Conservation (phyloP, 2,888 invertebrate species). For the Hirtodrosophila trivittata region DNA sequence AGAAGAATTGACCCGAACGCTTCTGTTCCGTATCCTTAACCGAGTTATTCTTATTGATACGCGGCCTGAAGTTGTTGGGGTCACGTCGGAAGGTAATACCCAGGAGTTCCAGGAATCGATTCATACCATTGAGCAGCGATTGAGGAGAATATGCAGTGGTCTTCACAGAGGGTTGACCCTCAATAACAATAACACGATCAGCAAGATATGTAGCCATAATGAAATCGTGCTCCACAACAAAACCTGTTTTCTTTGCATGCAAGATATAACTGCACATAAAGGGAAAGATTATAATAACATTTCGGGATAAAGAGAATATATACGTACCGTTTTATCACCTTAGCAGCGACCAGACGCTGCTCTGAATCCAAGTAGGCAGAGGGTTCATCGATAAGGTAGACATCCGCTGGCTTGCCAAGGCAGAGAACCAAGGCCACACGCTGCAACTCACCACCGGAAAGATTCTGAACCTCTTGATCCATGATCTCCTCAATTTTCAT, state of each 20-base stretch:
- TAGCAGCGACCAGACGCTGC: constrained; percentile 99
- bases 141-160: constrained; percentile 96
- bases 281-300: neutral
- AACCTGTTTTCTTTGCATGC: constrained; percentile 99
- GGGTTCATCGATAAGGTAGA: constrained; percentile 99
- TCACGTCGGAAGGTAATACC: constrained; percentile 99
- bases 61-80: constrained; percentile 98
- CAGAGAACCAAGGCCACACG: constrained; percentile 98
- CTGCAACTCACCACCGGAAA: constrained; percentile 99
- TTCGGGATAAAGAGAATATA: too few relatives aligned
- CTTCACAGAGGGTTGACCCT: constrained; percentile 94
- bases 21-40: constrained; percentile 99
- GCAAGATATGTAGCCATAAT: constrained; percentile 99
- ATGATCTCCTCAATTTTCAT: constrained; percentile 98
- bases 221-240: constrained; percentile 99
- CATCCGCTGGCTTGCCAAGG: constrained; percentile 99
- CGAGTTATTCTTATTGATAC: constrained; percentile 98
- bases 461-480: constrained; percentile 98
- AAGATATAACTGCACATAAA: constrained; percentile 91
- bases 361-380: constrained; percentile 99
- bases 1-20: constrained; percentile 98
- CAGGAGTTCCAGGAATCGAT: constrained; percentile 95
- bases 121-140: constrained; percentile 98
- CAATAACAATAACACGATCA: constrained; percentile 99
- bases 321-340: constrained; percentile 97